These are phyloP conservation scores for Hiodon tergisus DNA, from an alignment of 2,113 vertebrate genomes.

Conservation along the genomic window DNA sequence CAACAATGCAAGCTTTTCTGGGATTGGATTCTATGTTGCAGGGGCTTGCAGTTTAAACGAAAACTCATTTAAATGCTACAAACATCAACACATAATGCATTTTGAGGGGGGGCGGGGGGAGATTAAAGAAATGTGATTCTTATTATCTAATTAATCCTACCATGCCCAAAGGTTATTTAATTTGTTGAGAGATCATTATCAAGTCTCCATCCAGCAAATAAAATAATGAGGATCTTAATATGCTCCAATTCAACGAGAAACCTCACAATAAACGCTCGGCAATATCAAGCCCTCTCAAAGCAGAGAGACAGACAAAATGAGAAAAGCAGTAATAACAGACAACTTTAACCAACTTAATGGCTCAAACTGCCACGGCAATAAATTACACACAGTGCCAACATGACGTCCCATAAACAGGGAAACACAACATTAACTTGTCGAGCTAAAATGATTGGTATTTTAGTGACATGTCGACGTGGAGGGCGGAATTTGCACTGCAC, in stretches of 20 bases:
- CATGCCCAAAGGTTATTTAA: slow-evolving; percentile 65
- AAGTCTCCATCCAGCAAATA: slow-evolving; percentile 61
- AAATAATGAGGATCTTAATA: slow-evolving; percentile 69
- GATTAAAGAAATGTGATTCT: slow-evolving; percentile 61
- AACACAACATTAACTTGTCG: slow-evolving; percentile 61
- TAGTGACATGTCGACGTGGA: slow-evolving; percentile 44
- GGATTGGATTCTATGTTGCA: slow-evolving; percentile 31
- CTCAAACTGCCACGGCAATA: slow-evolving; percentile 53
- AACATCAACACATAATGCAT: slow-evolving; percentile 57
- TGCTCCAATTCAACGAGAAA: slow-evolving; percentile 55
- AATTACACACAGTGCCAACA: slow-evolving; percentile 58
- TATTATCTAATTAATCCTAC: slow-evolving; percentile 69
- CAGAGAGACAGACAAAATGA: slow-evolving; percentile 53
- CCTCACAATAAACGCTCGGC: slow-evolving; percentile 57
- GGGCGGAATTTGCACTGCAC: slow-evolving; percentile 35
- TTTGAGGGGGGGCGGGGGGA: slow-evolving; percentile 42
- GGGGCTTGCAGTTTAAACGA: slow-evolving; percentile 54
- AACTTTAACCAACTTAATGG: slow-evolving; percentile 55
- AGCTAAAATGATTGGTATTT: slow-evolving; percentile 53
- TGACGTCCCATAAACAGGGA: slow-evolving; percentile 54
- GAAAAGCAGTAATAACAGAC: slow-evolving; percentile 48
- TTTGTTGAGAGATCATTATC: slow-evolving; percentile 69
- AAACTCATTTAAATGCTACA: slow-evolving; percentile 53
- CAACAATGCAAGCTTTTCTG: slow-evolving; percentile 52
- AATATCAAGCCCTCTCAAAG: slow-evolving; percentile 47